Base-by-base conservation (phyloP, 2,113 vertebrate genomes). In the Laticauda laticaudata region DNA sequence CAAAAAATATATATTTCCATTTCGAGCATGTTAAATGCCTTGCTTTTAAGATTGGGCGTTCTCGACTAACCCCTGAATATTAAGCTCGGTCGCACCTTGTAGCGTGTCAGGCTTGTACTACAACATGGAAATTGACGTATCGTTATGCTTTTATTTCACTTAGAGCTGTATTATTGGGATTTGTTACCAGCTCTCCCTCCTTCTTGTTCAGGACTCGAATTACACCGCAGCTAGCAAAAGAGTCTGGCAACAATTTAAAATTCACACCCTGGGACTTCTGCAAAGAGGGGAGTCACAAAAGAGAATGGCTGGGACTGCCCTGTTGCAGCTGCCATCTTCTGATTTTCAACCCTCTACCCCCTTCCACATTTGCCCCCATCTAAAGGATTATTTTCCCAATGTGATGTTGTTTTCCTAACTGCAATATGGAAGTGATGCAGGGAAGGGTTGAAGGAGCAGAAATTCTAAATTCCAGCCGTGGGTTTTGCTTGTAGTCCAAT, bases 1-100 rank as follows among this genome's bases (percentile, higher is more conserved):
- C 96, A 96, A 89, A 94, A 90, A 59, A 93, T 93, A 81, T 75
- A 92, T 85, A 93, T 89, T 93, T 90, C 75, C 48, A 94, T 53
- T 94, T 21, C 92, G 11, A 86, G 90, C 96, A 56, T 94, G 93
- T 93, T 89, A 39, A 39, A 87, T 90, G 92, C 93, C 90, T 94
- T 81, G 5, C 61, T 93, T 96, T 91, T 91, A 61, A 34, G 18
- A 87, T 57, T 23, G 23, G 57, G 57, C 57, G 20, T 39, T 93
- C 59, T 10, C 91, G 3, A n/a, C 87, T 87, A 51, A 61, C 56
- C 88, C 43, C 45, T 26, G 45, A 86, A 90, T 93, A 91, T 91
- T 14, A 89, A 53, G 88, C 94, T 92, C 69, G 3, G 91, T 93
- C 51, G 1, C 92, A 2, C 87, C 51, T 91, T 21, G 57, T 88